A percentile compares a stretch with the other conserved stretches of the same genome.
phyloP scores from a whole-genome alignment of 2,888 invertebrate species.

The Drosophila percnosoma region DNA sequence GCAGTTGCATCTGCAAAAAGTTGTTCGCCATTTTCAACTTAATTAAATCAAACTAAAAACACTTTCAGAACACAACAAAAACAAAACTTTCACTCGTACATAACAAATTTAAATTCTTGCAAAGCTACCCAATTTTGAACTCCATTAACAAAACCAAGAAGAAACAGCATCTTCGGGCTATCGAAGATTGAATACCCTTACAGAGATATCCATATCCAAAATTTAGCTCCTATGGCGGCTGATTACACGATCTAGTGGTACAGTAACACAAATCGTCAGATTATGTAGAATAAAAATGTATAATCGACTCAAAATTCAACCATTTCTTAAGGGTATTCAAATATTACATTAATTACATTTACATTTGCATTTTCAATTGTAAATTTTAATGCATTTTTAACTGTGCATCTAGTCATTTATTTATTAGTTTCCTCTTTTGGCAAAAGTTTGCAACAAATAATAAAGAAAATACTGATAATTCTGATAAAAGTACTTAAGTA shows the following conservation, averaged over 20 bases:
- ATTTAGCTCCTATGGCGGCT: constrained; percentile 10
- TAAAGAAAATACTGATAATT: constrained; percentile 6
- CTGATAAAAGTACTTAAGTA: constrained; percentile 26
- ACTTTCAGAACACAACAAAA: constrained; percentile 9
- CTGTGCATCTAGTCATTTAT: constrained; percentile 31
- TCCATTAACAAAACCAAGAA: constrained; percentile 34
- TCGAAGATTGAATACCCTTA: constrained; percentile 17
- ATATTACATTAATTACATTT: constrained; percentile 23
- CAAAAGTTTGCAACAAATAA: constrained; percentile 42
- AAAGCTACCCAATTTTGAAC: constrained; percentile 60
- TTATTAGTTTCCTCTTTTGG: constrained; percentile 2
- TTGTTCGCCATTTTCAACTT: constrained; percentile 60
- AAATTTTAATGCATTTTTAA: constrained; percentile 27
- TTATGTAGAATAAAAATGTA: background rate
- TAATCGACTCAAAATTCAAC: background rate
- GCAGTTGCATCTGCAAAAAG: constrained; percentile 35
- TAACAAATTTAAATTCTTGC: constrained; percentile 41
- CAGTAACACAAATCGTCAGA: background rate
- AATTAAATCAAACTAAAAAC: constrained; percentile 53
- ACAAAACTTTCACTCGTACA: constrained; percentile 42
- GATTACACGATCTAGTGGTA: background rate
- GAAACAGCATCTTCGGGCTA: background rate
- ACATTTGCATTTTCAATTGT: constrained; percentile 37
- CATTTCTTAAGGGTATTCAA: background rate
- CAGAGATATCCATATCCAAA: background rate